Evolutionary conservation across 2,888 invertebrate genomes (phyloP).

Genomic region (Phania funesta): DNA sequence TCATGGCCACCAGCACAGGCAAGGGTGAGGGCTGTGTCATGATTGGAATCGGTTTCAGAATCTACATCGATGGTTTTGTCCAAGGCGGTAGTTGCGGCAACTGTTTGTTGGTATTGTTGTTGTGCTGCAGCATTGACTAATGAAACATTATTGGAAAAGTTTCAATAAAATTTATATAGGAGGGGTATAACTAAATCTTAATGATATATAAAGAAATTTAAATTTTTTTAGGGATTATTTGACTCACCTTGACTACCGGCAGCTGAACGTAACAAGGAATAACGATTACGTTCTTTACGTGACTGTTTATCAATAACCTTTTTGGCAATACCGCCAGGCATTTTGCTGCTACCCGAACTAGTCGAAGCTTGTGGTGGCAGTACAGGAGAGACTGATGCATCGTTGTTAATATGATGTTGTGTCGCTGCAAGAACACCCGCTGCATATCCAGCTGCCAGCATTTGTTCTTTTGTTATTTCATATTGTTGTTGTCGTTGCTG

Average conservation of each 20-base stretch:
- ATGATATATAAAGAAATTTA: not conserved
- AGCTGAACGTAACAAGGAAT: conserved; percentile 78
- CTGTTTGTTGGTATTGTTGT: conserved; percentile 77
- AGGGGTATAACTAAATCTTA: not conserved
- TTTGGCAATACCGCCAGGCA: conserved; percentile 79
- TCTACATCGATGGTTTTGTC: conserved; percentile 95
- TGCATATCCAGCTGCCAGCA: conserved; percentile 66
- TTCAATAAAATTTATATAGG: not conserved
- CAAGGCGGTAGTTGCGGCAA: conserved; percentile 81
- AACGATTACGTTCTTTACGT: conserved; percentile 80
- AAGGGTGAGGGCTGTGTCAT: conserved; percentile 98
- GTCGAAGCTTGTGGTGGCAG: conserved; percentile 68
- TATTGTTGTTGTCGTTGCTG: conserved; percentile 61
- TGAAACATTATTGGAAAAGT: not conserved
- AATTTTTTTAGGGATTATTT: not conserved
- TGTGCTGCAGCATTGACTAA: conserved; percentile 76
- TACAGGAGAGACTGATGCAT: conserved; percentile 58
- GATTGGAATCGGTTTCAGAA: conserved; percentile 98
- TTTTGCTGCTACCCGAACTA: conserved; percentile 73
- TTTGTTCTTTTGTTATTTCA: conserved; percentile 32
- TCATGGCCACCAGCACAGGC: conserved; percentile 99
- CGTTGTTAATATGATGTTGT: conserved; percentile 71
- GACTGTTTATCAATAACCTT: conserved; percentile 80
- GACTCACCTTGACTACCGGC: conserved; percentile 80
- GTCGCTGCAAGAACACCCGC: conserved; percentile 65